Conservation (phyloP, 1,140 invertebrate genomes). For the Sarcophaga bullata region DNA sequence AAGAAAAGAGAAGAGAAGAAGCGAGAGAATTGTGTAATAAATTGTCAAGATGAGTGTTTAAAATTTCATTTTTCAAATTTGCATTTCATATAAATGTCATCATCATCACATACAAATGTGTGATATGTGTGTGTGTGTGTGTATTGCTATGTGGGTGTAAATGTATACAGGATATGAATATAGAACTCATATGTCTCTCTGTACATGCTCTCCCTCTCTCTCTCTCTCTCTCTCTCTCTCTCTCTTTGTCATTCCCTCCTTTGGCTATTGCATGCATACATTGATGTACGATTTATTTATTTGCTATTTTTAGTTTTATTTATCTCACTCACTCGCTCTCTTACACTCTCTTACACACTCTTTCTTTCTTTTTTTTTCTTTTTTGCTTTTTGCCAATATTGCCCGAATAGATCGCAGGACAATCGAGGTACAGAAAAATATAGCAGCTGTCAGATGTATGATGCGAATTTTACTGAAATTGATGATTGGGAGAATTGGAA, state of each 20-base stretch:
- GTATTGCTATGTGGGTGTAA: not conserved
- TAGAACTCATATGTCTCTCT: not conserved
- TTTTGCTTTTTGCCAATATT: not conserved
- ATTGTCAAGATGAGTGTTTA: slow-evolving; percentile 33
- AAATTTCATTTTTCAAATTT: slow-evolving; percentile 41
- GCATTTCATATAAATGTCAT: slow-evolving; percentile 41
- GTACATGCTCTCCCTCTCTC: no score
- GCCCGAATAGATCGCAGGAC: slow-evolving; percentile 52
- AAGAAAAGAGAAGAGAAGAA: not conserved
- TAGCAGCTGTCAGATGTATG: slow-evolving; percentile 64
- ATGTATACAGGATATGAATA: not conserved
- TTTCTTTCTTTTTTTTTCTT: not conserved
- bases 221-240: no score
- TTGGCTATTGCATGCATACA: not conserved
- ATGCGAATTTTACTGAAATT: slow-evolving; percentile 58
- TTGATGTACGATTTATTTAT: not conserved
- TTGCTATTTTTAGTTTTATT: not conserved
- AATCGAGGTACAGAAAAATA: slow-evolving; percentile 55
- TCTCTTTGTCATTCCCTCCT: not conserved
- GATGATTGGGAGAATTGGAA: slow-evolving; percentile 56
- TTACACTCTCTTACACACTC: not conserved
- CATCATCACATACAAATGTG: slow-evolving; percentile 25
- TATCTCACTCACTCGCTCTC: not conserved
- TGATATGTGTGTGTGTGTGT: not conserved
- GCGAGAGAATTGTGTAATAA: slow-evolving; percentile 35